These are phyloP conservation scores for Anastrepha ludens DNA, from an alignment of 1,140 invertebrate genomes.

Conservation along the genomic window DNA sequence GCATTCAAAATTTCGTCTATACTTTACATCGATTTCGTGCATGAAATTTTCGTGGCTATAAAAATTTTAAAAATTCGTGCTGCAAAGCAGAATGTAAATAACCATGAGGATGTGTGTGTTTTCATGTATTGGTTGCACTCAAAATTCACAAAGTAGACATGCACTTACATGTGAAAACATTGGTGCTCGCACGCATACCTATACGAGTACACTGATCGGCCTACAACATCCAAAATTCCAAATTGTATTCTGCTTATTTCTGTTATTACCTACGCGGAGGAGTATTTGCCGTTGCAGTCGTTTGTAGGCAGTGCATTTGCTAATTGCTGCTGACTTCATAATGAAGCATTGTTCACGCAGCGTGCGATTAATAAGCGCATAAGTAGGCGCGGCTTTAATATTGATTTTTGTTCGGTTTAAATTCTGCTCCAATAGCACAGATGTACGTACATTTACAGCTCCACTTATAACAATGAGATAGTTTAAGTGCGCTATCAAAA, in stretches of 20 bases:
- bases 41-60: neutral
- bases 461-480: no score
- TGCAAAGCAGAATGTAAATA: neutral
- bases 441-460: no score
- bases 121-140: no score
- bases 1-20: slow-evolving; percentile 1
- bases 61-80: neutral
- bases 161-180: neutral
- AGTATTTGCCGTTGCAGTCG: neutral
- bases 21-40: neutral
- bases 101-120: no score
- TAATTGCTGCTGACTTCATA: slow-evolving; percentile 24
- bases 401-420: neutral
- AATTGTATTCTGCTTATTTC: neutral
- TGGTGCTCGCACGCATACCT: neutral
- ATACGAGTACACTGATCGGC: neutral
- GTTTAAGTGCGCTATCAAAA: no score
- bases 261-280: neutral
- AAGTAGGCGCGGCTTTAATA: neutral
- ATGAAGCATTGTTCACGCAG: neutral
- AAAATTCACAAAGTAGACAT: no score
- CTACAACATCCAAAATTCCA: neutral
- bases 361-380: neutral
- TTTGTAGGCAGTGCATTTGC: neutral
- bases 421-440: neutral